Percentiles rank a stretch among this genome's conserved stretches.
phyloP scores from a whole-genome alignment of 2,797 vertebrate species.

The Myotis daubentonii region DNA sequence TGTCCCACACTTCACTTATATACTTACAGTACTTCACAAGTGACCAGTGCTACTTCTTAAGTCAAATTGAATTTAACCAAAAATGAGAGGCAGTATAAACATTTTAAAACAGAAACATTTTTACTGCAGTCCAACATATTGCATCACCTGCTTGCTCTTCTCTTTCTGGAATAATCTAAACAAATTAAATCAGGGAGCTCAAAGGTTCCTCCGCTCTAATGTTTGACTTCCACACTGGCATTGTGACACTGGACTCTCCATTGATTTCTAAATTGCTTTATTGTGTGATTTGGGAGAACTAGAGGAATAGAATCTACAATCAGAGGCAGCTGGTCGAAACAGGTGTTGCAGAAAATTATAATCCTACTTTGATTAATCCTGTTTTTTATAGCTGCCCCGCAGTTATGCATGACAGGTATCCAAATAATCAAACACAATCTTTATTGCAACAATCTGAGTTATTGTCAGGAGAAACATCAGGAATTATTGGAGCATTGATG shows the following conservation, averaged over 20 bases:
- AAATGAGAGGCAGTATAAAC: neutral
- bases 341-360: constrained; percentile 86
- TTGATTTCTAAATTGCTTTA: constrained; percentile 80
- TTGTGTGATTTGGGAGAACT: constrained; percentile 82
- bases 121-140: neutral
- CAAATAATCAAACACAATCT: constrained; percentile 80
- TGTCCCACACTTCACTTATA: neutral
- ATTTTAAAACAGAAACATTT: neutral
- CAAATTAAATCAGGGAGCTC: constrained; percentile 64
- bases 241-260: constrained; percentile 64
- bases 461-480: constrained; percentile 81
- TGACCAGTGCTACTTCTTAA: neutral
- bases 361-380: constrained; percentile 85
- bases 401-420: constrained; percentile 83
- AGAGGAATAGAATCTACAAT: constrained; percentile 77
- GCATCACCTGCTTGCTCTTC: constrained; percentile 37
- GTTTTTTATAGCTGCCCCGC: constrained; percentile 75
- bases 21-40: neutral
- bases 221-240: constrained; percentile 73
- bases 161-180: constrained; percentile 68
- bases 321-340: constrained; percentile 85
- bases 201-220: constrained; percentile 66
- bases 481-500: constrained; percentile 66
- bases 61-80: neutral
- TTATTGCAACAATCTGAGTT: constrained; percentile 77